Conservation (phyloP, 1,140 invertebrate genomes). For the Pteromalus puparum region DNA sequence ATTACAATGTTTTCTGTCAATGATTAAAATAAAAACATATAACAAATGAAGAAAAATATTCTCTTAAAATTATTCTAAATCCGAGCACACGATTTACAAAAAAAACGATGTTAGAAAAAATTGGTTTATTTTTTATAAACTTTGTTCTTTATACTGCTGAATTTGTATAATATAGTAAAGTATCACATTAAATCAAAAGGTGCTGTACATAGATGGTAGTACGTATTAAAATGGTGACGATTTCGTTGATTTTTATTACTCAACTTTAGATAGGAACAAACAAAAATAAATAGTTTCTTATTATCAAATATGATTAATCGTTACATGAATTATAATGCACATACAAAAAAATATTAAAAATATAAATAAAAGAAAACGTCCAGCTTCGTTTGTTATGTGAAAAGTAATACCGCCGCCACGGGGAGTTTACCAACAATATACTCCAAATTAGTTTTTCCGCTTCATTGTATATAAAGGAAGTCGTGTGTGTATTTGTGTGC, state of each 20-base stretch:
- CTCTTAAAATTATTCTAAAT: constrained; percentile 51
- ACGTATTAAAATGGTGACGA: constrained; percentile 65
- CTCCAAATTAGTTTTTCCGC: constrained; percentile 39
- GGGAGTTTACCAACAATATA: constrained; percentile 45
- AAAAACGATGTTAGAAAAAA: constrained; percentile 48
- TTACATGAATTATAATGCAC: constrained; percentile 70
- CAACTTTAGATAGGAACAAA: constrained; percentile 69
- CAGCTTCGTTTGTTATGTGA: constrained; percentile 47
- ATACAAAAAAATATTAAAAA: constrained; percentile 73
- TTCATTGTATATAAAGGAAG: constrained; percentile 40
- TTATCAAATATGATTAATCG: constrained; percentile 67
- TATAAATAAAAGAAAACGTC: constrained; percentile 60
- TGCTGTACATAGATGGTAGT: constrained; percentile 73
- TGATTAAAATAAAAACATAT: constrained; percentile 54
- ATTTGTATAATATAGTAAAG: constrained; percentile 68
- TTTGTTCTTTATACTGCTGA: constrained; percentile 57
- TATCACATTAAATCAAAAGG: constrained; percentile 72
- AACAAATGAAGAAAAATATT: constrained; percentile 53
- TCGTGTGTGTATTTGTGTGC: constrained; percentile 27
- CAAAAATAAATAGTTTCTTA: constrained; percentile 68
- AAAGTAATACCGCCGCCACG: constrained; percentile 35
- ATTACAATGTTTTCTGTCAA: constrained; percentile 51
- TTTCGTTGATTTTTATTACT: constrained; percentile 62
- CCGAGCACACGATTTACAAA: constrained; percentile 52
- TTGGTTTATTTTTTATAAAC: constrained; percentile 55